Percentiles rank a stretch among this genome's conserved stretches.
Evolutionary conservation across 2,797 vertebrate species (phyloP).

Genomic region (Alcedo atthis): DNA sequence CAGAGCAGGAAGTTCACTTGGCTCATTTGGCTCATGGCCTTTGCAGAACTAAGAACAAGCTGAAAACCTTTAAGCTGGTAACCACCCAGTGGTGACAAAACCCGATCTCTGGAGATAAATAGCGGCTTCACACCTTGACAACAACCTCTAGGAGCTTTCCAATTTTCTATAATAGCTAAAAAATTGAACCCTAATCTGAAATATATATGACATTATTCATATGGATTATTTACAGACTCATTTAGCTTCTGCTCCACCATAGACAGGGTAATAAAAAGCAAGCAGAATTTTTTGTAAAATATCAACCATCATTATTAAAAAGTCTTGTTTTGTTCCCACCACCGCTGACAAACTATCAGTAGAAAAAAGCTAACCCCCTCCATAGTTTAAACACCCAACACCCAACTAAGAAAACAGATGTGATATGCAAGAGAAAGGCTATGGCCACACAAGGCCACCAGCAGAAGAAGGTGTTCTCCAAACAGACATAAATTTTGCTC

Average conservation of each 20-base stretch:
- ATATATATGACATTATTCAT: neutral
- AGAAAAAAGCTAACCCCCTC: neutral
- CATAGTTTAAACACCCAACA: neutral
- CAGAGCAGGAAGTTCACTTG: neutral
- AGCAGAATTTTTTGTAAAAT: neutral
- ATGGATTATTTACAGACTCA: neutral
- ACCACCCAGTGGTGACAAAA: neutral
- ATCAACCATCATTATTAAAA: neutral
- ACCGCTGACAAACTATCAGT: neutral
- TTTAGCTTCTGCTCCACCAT: neutral
- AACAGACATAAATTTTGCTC: neutral
- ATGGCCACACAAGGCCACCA: neutral
- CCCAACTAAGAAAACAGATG: neutral
- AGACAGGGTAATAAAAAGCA: neutral
- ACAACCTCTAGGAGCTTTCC: neutral
- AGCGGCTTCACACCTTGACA: neutral
- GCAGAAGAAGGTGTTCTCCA: neutral
- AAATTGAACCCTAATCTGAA: neutral
- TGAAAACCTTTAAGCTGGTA: neutral
- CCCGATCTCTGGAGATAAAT: neutral
- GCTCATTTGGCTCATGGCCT: fast-evolving
- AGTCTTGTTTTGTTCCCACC: neutral
- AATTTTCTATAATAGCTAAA: neutral
- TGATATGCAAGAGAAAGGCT: neutral
- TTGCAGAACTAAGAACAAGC: neutral